Evolutionary conservation across 2,888 invertebrate species (phyloP), one percentile per base, ranked within the genome.

Genomic region (Tipula confusa): DNA sequence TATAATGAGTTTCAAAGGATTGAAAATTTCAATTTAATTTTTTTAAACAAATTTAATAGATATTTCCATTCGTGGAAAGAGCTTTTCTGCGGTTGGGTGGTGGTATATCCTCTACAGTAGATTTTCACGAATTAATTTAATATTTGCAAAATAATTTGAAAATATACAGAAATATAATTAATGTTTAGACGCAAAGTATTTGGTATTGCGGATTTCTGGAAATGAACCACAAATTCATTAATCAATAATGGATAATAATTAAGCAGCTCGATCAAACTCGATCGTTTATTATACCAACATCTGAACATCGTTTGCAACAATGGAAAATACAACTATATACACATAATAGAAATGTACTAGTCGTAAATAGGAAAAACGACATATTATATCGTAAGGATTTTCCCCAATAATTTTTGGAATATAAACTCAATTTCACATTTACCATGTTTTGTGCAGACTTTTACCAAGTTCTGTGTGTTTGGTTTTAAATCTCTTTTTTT

Each of bases 1-100:
- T 64, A 64, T 64, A 64, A 64, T 64, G 64, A 64, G 64, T 64
- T 64, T 64, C 7, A 64, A 64, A 64, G 64, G 64, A 64, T 64
- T 64, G 64, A 9, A 43, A 5, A 15, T n/a, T n/a, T 43, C 15
- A n/a, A n/a, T 15, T 43, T 43, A 43, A 15, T 15, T 43, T 36
- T 43, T 43, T 43, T 43, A 64, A 64, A 64, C 64, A 18, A 64
- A 24, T 64, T 64, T 64, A 24, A 64, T 64, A 64, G 18, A 64
- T 1, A 64, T 64, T 64, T 64, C 24, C 24, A 9, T 9, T 9
- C n/a, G 24, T 24, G 64, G 64, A 64, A 64, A 24, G 64, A 9
- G 18, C 24, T 24, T 9, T 18, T 9, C 24, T 64, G 64, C 11
- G 64, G 64, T 64, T 64, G 24, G 64, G 24, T 64, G 64, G n/a